phyloP scores from a whole-genome alignment of 2,888 invertebrate species.

The Drosophila macrospina region DNA sequence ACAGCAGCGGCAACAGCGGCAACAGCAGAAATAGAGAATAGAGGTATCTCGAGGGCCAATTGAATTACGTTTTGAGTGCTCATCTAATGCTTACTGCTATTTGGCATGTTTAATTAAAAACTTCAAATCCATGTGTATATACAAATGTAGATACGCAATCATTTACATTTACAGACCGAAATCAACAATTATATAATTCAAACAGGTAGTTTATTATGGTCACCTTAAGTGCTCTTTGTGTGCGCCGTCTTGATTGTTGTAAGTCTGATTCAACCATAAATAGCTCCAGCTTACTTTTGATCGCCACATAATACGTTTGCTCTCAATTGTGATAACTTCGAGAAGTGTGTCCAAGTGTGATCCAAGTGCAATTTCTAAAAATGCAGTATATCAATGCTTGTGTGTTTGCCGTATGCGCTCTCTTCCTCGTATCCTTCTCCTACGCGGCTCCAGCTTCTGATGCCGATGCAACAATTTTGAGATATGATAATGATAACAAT shows the following conservation, averaged over 20 bases:
- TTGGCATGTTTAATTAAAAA: slow-evolving; percentile 78
- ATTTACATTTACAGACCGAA: slow-evolving; percentile 26
- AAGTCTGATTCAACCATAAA: slow-evolving; percentile 59
- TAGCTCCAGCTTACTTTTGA: slow-evolving; percentile 59
- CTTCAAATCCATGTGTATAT: slow-evolving; percentile 21
- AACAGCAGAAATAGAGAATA: slow-evolving; percentile 9
- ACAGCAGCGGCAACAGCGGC: background rate
- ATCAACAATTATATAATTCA: slow-evolving; percentile 49
- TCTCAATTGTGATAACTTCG: slow-evolving; percentile 69
- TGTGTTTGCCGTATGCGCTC: slow-evolving; percentile 66
- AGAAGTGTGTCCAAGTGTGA: slow-evolving; percentile 42
- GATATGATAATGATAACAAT: slow-evolving; percentile 87
- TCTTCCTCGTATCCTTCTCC: slow-evolving; percentile 61
- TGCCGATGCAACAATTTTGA: slow-evolving; percentile 87
- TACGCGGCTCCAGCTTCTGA: slow-evolving; percentile 79
- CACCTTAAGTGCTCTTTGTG: slow-evolving; percentile 20
- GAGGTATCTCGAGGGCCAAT: slow-evolving; percentile 64
- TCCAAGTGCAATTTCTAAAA: slow-evolving; percentile 8
- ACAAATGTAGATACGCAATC: slow-evolving; percentile 12
- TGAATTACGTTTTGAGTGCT: slow-evolving; percentile 61
- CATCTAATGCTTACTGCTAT: slow-evolving; percentile 66
- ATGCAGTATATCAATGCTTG: slow-evolving; percentile 72
- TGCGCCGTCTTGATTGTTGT: background rate
- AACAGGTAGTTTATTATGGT: slow-evolving; percentile 40
- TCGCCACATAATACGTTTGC: slow-evolving; percentile 59